phyloP scores from a whole-genome alignment of 2,888 invertebrate species.

The Cerceris ruficornis region DNA sequence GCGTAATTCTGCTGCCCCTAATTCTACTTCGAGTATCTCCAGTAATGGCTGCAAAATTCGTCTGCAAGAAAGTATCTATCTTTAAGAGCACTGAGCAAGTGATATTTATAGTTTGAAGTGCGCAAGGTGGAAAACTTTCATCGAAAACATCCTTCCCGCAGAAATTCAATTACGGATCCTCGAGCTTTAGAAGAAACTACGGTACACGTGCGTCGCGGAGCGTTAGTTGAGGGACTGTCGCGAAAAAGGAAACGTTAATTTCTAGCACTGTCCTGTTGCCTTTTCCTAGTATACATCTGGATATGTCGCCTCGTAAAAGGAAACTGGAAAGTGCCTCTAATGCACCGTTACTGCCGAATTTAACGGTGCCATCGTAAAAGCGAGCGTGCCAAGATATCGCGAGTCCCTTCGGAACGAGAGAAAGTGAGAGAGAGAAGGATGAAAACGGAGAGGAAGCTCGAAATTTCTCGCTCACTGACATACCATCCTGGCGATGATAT shows the following conservation, averaged over 20 bases:
- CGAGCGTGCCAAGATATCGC: conserved; percentile 43
- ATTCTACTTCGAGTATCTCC: too few species aligned
- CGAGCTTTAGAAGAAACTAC: not conserved
- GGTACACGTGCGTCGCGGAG: not conserved
- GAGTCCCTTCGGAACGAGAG: conserved; percentile 41
- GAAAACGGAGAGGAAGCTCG: not conserved
- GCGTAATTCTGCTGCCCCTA: too few species aligned
- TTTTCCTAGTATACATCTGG: conserved; percentile 49
- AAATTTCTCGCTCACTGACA: conserved; percentile 41
- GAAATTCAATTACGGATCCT: not conserved
- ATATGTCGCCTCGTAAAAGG: conserved; percentile 75
- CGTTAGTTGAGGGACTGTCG: not conserved
- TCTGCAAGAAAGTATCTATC: too few species aligned
- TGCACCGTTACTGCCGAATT: conserved; percentile 76
- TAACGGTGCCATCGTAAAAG: conserved; percentile 76
- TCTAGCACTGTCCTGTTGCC: conserved; percentile 55
- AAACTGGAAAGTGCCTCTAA: conserved; percentile 72
- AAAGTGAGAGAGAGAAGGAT: too few species aligned
- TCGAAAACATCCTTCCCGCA: not conserved
- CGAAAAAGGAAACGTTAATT: conserved; percentile 60
- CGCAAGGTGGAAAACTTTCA: not conserved
- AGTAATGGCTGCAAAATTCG: too few species aligned
- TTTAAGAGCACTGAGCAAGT: too few species aligned
- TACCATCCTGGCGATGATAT: conserved; percentile 12
- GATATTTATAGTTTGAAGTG: too few species aligned